Percentiles rank a stretch among this genome's conserved stretches.
These are phyloP conservation scores for Stenichneumon culpator DNA, from an alignment of 2,888 invertebrate genomes.

Conservation along the genomic window DNA sequence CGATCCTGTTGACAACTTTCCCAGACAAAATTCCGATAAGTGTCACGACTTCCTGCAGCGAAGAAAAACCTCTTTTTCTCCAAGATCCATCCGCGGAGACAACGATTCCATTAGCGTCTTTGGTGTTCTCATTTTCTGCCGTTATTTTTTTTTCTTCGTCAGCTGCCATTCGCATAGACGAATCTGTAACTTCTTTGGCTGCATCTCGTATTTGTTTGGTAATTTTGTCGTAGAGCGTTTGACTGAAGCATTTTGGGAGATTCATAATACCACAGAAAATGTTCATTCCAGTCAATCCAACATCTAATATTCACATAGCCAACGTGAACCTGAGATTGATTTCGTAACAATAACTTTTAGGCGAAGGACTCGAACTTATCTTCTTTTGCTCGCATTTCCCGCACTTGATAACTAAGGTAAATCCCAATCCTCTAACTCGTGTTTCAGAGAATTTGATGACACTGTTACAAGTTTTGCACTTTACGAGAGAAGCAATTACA, in stretches of 20 bases:
- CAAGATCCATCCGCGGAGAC: constrained; percentile 23
- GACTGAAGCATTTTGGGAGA: constrained; percentile 31
- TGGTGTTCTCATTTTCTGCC: constrained; percentile 30
- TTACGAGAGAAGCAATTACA: neutral
- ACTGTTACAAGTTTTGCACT: constrained; percentile 25
- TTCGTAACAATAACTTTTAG: constrained; percentile 13
- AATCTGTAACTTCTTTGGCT: constrained; percentile 28
- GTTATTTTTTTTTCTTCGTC: constrained; percentile 29
- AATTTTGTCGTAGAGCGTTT: constrained; percentile 18
- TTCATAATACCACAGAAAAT: constrained; percentile 34
- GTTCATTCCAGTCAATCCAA: constrained; percentile 22
- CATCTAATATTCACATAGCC: constrained; percentile 28
- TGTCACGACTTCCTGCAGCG: constrained; percentile 15
- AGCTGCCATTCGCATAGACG: constrained; percentile 39
- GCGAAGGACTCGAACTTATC: no score
- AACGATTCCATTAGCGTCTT: constrained; percentile 21
- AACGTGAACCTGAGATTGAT: constrained; percentile 11
- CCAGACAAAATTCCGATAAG: constrained; percentile 20
- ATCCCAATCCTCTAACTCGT: no score
- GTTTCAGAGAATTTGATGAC: neutral
- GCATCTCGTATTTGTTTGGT: constrained; percentile 29
- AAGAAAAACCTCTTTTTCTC: constrained; percentile 22
- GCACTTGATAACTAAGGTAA: no score
- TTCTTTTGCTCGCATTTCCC: no score
- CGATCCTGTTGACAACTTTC: constrained; percentile 7